Percentiles rank a stretch among this genome's conserved stretches.
Conservation (phyloP, 2,797 vertebrate species). For the Pantherophis vulpinus region DNA sequence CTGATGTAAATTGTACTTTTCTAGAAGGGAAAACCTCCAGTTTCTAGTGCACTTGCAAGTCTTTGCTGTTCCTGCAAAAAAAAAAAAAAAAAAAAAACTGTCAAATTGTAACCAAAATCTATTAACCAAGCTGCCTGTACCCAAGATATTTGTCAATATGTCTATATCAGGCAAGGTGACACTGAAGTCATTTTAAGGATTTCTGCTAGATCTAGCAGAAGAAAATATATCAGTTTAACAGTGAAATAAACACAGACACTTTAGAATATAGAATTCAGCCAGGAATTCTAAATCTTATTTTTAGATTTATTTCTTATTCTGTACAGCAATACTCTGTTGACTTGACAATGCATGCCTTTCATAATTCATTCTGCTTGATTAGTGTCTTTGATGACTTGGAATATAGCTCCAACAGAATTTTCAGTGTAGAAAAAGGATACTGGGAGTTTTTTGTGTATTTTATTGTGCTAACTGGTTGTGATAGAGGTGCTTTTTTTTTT, state of each 20-base stretch:
- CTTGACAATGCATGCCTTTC: constrained; percentile 29
- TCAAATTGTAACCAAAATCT: not conserved
- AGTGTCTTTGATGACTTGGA: constrained; percentile 39
- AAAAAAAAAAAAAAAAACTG: not conserved
- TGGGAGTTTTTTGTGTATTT: constrained; percentile 16
- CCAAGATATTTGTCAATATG: constrained; percentile 9
- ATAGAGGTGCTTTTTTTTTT: not conserved
- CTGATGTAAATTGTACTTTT: not conserved
- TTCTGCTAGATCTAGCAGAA: constrained; percentile 59
- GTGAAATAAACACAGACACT: constrained; percentile 42
- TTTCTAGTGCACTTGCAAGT: not conserved
- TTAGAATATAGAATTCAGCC: constrained; percentile 31
- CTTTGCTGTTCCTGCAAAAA: not conserved
- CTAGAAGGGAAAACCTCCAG: not conserved
- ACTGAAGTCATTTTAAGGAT: constrained; percentile 35
- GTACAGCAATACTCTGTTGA: constrained; percentile 23
- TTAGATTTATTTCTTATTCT: constrained; percentile 45
- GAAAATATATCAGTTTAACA: constrained; percentile 49
- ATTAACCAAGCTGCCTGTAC: constrained; percentile 6
- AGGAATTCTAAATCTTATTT: constrained; percentile 47
- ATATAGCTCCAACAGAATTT: constrained; percentile 17
- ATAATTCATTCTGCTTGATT: constrained; percentile 29
- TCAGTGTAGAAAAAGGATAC: not conserved
- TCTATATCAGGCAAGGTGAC: constrained; percentile 39
- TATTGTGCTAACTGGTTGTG: not conserved